Evolutionary conservation across 2,888 invertebrate species (phyloP).

Genomic region (Pedicia rivosa): DNA sequence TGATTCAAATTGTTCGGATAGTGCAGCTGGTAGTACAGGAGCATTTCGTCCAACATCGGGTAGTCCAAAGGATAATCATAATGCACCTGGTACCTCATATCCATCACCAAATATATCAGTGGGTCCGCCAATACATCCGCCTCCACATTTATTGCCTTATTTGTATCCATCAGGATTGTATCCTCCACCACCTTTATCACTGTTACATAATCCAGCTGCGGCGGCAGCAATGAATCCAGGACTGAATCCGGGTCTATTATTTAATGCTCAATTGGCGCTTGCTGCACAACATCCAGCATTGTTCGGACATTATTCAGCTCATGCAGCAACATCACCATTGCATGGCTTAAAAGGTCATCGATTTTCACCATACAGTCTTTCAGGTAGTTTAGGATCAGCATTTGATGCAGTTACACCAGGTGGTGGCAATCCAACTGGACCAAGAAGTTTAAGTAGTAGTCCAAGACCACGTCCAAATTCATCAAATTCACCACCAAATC

Average conservation of each 20-base stretch:
- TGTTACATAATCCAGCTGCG: constrained; percentile 42
- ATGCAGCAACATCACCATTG: constrained; percentile 53
- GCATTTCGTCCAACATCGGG: constrained; percentile 33
- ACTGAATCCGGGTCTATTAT: constrained; percentile 68
- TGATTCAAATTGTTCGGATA: constrained; percentile 56
- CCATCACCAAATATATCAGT: constrained; percentile 88
- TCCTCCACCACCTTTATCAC: constrained; percentile 55
- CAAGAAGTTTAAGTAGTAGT: constrained; percentile 29
- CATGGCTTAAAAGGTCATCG: constrained; percentile 60
- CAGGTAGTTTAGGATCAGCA: constrained; percentile 62
- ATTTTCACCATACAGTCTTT: constrained; percentile 80
- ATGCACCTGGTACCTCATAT: constrained; percentile 42
- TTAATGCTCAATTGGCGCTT: constrained; percentile 77
- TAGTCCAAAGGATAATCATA: constrained; percentile 36
- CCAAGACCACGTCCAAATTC: constrained; percentile 27
- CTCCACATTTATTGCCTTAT: constrained; percentile 76
- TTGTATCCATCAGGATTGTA: constrained; percentile 82
- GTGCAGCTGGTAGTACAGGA: constrained; percentile 34
- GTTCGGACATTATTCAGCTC: constrained; percentile 49
- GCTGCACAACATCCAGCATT: constrained; percentile 74
- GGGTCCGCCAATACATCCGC: constrained; percentile 85
- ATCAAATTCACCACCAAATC: constrained; percentile 30
- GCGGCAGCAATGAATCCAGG: constrained; percentile 37
- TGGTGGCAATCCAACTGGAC: constrained; percentile 19
- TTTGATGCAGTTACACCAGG: constrained; percentile 78